Evolutionary conservation across 2,888 invertebrate species (phyloP).

Genomic region (Agrochola lychnidis): DNA sequence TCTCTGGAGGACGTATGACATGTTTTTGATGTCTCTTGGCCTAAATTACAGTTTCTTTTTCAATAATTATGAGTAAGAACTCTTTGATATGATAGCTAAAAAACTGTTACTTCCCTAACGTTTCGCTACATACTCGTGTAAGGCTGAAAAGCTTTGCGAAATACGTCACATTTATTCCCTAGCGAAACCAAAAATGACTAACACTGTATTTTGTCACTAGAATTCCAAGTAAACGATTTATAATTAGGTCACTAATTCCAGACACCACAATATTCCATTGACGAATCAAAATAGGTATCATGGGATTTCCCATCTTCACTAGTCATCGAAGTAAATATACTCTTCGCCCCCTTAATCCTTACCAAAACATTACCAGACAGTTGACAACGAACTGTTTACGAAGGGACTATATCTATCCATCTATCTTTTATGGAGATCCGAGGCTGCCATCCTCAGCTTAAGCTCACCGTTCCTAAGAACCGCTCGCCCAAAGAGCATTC

Average conservation of each 20-base stretch:
- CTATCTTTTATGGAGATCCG: constrained; percentile 34
- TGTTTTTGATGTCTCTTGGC: constrained; percentile 26
- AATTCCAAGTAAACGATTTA: constrained; percentile 11
- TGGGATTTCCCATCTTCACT: constrained; percentile 13
- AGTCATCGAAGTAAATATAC: constrained; percentile 11
- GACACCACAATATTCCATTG: constrained; percentile 12
- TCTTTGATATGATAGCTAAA: no score
- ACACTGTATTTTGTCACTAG: neutral
- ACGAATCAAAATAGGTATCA: constrained; percentile 4
- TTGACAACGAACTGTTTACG: constrained; percentile 27
- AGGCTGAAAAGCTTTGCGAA: neutral
- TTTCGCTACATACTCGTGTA: neutral
- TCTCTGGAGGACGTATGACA: constrained; percentile 24
- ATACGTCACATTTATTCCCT: neutral
- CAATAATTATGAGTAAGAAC: no score
- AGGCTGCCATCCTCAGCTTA: constrained; percentile 18
- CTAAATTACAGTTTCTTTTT: constrained; percentile 19
- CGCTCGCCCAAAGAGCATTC: constrained; percentile 53
- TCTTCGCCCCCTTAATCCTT: neutral
- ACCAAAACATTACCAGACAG: constrained; percentile 16
- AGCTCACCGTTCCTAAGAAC: constrained; percentile 39
- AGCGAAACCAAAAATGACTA: neutral
- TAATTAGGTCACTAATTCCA: constrained; percentile 22
- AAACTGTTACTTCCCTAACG: neutral
- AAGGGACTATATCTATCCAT: neutral